Evolutionary conservation across 64 coral and sea anemone genomes (phyloP).

Genomic region (Orbicella faveolata): DNA sequence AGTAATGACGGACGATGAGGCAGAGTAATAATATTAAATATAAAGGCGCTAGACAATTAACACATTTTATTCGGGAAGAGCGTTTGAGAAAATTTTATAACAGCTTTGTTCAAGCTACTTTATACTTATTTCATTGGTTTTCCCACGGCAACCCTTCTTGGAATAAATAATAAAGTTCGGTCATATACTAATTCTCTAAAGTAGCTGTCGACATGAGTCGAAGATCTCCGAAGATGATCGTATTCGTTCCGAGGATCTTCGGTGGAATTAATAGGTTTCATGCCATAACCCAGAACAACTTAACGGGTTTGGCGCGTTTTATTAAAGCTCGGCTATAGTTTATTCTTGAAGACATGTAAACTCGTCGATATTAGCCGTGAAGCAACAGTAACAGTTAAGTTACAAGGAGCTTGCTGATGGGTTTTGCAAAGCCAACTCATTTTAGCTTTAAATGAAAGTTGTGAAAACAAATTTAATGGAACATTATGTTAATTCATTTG

Average conservation of each 20-base stretch:
- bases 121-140: background rate
- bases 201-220: background rate
- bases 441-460: background rate
- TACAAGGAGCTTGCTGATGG: no score
- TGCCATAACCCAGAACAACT: no score
- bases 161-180: background rate
- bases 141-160: background rate
- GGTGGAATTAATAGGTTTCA: no score
- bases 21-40: conserved; percentile 10
- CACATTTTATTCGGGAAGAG: background rate
- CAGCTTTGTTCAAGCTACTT: conserved; percentile 4
- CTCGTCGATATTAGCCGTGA: no score
- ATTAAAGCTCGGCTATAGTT: background rate
- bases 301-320: background rate
- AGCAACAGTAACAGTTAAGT: no score
- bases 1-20: conserved; percentile 79
- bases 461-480: background rate
- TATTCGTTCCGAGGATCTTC: background rate
- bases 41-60: conserved; percentile 17
- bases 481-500: background rate
- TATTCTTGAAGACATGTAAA: no score
- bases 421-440: no score
- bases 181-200: background rate
- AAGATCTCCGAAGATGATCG: background rate
- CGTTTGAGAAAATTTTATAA: conserved; percentile 23